Base-by-base conservation (phyloP, 2,113 vertebrate species). In the Ariopsis seemanni region DNA sequence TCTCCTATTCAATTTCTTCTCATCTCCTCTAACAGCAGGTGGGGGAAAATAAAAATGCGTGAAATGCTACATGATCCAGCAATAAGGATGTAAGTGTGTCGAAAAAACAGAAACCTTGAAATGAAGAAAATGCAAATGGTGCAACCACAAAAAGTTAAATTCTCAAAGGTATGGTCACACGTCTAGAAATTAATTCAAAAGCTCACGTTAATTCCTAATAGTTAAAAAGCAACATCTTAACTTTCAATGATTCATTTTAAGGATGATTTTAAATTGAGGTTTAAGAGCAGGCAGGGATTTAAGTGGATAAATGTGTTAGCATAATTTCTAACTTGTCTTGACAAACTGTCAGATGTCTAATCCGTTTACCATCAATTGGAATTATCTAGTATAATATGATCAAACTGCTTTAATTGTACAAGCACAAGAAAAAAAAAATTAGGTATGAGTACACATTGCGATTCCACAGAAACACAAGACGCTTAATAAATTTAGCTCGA, bases 371-470 rank as follows among this genome's bases (percentile, higher is more conserved):
- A 1, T 27, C 72, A 27, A 50, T 25, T 6, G 9, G 72, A 50
- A 85, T 79, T 6, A 67, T 55, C 85, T 86, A 18, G 9, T 79
- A 50, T 48, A 22, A 62, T 20, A 42, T 34, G 25, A 42, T 34
- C 62, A 22, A 30, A 34, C 25, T 7, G 5, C 34, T 63, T 30
- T 75, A 42, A 57, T 72, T 17, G 7, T 14, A 57, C 52, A 58
- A 48, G 53, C 34, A 57, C 52, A 58, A 48, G 53, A 27, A 55
- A 22, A 30, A 30, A 58, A 22, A 86, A 52, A 86, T 86, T 53
- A 27, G 69, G 55, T 79, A 74, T 55, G 67, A 86, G 84, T 71
- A 60, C 80, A 63, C 72, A n/a, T 53, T 17, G n/a, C 20, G 72
- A 78, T 63, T 77, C 34, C n/a, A 65, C 3, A 53, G 22, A 87